Conservation (phyloP, 2,888 invertebrate species). For the Drosophila stalkeri region DNA sequence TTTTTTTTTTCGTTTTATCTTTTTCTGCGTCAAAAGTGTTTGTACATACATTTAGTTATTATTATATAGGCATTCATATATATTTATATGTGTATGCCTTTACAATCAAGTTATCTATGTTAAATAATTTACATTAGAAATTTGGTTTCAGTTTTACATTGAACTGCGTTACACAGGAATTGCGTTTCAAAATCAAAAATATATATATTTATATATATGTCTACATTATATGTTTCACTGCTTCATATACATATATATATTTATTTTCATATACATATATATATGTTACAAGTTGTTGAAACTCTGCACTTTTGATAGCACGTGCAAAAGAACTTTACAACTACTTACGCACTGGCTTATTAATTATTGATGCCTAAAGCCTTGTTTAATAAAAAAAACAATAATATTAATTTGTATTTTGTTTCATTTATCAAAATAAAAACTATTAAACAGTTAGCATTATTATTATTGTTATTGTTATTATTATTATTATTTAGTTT, state of each 20-base stretch:
- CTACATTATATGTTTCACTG: neutral
- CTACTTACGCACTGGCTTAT: slow-evolving; percentile 56
- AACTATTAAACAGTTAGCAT: slow-evolving; percentile 36
- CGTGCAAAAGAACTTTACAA: slow-evolving; percentile 50
- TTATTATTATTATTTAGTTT: slow-evolving; percentile 11
- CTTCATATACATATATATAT: slow-evolving; percentile 21
- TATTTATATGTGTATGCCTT: slow-evolving; percentile 7
- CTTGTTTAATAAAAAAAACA: slow-evolving; percentile 37
- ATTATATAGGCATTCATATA: slow-evolving; percentile 1
- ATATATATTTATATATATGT: slow-evolving; percentile 14
- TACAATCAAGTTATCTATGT: slow-evolving; percentile 38
- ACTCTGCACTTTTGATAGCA: slow-evolving; percentile 43
- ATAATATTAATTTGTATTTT: slow-evolving; percentile 17
- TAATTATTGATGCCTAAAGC: slow-evolving; percentile 42
- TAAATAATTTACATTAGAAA: slow-evolving; percentile 74
- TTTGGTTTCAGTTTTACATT: slow-evolving; percentile 55
- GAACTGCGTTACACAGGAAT: slow-evolving; percentile 33
- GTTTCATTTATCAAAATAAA: slow-evolving; percentile 41
- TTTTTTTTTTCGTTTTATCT: slow-evolving; percentile 11
- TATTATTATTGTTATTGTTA: slow-evolving; percentile 12
- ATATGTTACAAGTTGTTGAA: slow-evolving; percentile 40
- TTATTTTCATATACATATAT: slow-evolving; percentile 14
- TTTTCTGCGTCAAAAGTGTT: slow-evolving; percentile 41
- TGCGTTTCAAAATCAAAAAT: slow-evolving; percentile 53
- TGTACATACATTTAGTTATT: slow-evolving; percentile 43